Base-by-base conservation (phyloP, 1,140 invertebrate genomes). In the Eueides isabella region DNA sequence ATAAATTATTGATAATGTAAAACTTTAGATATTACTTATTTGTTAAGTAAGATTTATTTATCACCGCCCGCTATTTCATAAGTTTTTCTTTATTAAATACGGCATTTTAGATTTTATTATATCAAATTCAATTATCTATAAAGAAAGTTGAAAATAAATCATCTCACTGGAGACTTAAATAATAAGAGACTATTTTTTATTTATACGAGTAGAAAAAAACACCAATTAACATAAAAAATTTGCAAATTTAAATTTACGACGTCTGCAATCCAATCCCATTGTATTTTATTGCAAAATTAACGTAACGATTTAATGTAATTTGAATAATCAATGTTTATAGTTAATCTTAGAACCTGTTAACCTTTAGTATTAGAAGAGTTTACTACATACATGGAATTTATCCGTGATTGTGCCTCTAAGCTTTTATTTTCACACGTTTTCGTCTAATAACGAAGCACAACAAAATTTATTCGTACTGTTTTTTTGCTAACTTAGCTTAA, bases 231-330 rank as follows among this genome's bases (percentile, higher is more conserved):
- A 41, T 16, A 41, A 48, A 44, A 48, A n/a, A 5, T 38, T 2
- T 38, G 35, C 35, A 48, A 48, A 19, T 19, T 19, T 7, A 5
- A 19, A 55, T 26, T 55, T 55, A 26, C 19, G 9, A 55, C 19
- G n/a, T 44, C 41, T n/a, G n/a, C 5, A n/a, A 26, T 26, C 48
- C 48, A 55, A 55, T 55, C 48, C 41, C 19, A 55, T 55, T 55
- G 48, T 55, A 23, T 55, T 55, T 55, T 55, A 55, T 55, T 55
- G 48, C 48, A 55, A 55, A 55, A 55, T 55, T 55, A 55, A n/a
- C 1, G 19, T 11, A 12, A 7, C 44, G 19, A 55, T 55, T 55
- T 5, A 11, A 55, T 55, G 48, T 19, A 55, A 55, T 55, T 55
- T 23, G 3, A 23, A 23, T 55, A 55, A 55, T 23, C 11, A 55